phyloP scores from a whole-genome alignment of 2,888 invertebrate species.

The Elegia similella region DNA sequence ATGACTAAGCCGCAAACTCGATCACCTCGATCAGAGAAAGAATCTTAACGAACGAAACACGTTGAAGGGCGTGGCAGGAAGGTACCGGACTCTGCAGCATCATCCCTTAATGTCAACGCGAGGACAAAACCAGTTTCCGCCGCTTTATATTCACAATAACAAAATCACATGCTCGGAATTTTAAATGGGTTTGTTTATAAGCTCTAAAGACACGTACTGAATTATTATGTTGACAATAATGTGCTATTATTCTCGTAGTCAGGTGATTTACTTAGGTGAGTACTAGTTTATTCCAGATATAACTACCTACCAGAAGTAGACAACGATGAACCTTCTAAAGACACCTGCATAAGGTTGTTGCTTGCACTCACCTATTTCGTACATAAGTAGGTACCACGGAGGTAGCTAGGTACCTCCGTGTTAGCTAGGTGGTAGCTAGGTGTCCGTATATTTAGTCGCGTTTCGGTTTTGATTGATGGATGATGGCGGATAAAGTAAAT shows the following conservation, averaged over 20 bases:
- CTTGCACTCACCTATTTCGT: too few relatives aligned
- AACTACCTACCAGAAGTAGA: too few relatives aligned
- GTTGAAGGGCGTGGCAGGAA: conserved; percentile 2
- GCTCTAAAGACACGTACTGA: neutral
- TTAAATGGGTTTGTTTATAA: neutral
- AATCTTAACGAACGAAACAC: neutral
- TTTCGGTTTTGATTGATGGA: too few relatives aligned
- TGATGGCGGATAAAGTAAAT: too few relatives aligned
- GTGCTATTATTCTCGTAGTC: neutral
- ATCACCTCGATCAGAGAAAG: conserved; percentile 1
- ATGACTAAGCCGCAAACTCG: neutral
- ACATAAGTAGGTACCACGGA: too few relatives aligned
- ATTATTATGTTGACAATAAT: neutral
- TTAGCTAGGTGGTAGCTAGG: too few relatives aligned
- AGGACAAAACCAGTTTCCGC: neutral
- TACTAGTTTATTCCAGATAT: too few relatives aligned
- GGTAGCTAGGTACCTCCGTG: too few relatives aligned
- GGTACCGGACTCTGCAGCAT: neutral
- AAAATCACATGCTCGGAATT: neutral
- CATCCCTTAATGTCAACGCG: conserved; percentile 19
- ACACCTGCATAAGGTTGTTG: too few relatives aligned
- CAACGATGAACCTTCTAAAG: too few relatives aligned
- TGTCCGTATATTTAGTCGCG: too few relatives aligned
- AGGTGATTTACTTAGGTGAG: neutral
- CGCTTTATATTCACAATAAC: neutral